A percentile compares a stretch with the other conserved stretches of the same genome.
phyloP scores from a whole-genome alignment of 1,140 invertebrate species.

The Camponotus pennsylvanicus region DNA sequence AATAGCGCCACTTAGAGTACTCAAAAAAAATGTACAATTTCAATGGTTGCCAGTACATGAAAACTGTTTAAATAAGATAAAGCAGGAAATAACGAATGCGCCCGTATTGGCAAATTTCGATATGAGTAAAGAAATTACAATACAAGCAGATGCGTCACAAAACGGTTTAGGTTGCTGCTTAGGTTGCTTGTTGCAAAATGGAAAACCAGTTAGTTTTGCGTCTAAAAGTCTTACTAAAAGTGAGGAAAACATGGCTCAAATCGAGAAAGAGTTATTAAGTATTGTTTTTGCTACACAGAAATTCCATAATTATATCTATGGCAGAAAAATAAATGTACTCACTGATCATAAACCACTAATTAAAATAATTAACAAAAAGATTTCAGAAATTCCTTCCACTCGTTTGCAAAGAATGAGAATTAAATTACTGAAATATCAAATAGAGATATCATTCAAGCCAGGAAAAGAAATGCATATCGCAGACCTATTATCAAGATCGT shows the following conservation, averaged over 20 bases:
- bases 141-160: not conserved
- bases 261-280: not conserved
- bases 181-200: not conserved
- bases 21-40: not conserved
- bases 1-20: not conserved
- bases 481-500: not conserved
- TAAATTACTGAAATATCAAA: constrained; percentile 5
- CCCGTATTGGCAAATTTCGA: not conserved
- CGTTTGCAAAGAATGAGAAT: not conserved
- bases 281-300: not conserved
- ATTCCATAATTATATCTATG: constrained; percentile 12
- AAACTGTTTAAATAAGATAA: not conserved
- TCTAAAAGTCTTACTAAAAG: not conserved
- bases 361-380: not conserved
- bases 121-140: not conserved
- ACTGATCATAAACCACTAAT: not conserved
- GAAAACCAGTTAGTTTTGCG: not conserved
- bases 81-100: not conserved
- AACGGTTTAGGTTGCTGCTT: not conserved
- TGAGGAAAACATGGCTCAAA: not conserved
- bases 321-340: not conserved
- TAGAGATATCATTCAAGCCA: not conserved
- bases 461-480: constrained; percentile 10
- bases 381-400: not conserved
- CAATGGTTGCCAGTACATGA: not conserved